Base-by-base conservation (phyloP, 2,113 vertebrate species). In the Podarcis cretensis region DNA sequence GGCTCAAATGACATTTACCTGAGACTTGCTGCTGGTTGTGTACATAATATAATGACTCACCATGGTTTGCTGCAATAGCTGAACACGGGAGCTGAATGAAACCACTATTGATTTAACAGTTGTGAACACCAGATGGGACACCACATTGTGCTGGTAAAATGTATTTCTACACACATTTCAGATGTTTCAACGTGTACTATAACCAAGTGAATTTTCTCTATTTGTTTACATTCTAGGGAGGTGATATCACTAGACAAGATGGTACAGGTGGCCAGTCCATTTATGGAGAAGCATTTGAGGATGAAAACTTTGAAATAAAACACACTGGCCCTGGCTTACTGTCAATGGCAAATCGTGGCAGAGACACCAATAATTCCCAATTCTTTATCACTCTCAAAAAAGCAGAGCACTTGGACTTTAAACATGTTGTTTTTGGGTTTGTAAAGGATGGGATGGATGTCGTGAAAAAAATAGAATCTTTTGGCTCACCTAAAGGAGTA, bases 311-410 rank as follows among this genome's bases (percentile, higher is more conserved):
- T 40, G 95, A 97, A 48, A 94, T 99, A 82, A 97, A 96, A 87
- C 98, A 99, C 95, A 98, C 98, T 0, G 98, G 97, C 18, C 98
- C 98, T 10, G 98, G 98, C 30, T 96, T 99, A 57, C 87, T 99
- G 59, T 99, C 99, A 0, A 99, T 99, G 98, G 99, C 98, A 80
- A 99, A 98, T 93, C 93, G 59, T 0, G 98, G 98, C 63, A 98
- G 92, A 1, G 93, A 99, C 96, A 99, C 98, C 3, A 99, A 99
- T 96, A 98, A 95, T 95, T 99, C 99, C 21, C 99, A 99, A 87
- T 99, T 99, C 93, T 99, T 98, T 94, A 99, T 99, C 96, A 99
- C 98, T 10, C 94, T 99, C 94, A 98, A 98, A 94, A 98, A 98
- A 95, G 96, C 98, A 5, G 98, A 99, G 93, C 96, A 98, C 94